These are phyloP conservation scores for Phaonia tiefii DNA, from an alignment of 2,888 invertebrate genomes.

Conservation along the genomic window DNA sequence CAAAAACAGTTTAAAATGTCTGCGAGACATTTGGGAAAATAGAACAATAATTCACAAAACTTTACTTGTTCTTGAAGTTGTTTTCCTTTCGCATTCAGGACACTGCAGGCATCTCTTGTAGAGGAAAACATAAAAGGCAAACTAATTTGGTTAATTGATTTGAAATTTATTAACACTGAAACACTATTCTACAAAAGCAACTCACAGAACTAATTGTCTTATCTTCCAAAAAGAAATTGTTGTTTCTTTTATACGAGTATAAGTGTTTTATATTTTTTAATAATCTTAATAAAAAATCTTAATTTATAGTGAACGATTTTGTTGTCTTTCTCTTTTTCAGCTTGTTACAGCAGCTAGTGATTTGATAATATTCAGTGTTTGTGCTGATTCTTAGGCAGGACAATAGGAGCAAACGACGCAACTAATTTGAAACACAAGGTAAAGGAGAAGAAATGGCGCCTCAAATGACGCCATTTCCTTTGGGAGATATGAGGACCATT, in stretches of 20 bases:
- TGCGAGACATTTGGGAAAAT: too few relatives aligned
- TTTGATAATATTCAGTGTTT: slow-evolving; percentile 26
- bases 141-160: slow-evolving; percentile 78
- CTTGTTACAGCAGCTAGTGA: slow-evolving; percentile 53
- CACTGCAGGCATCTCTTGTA: too few relatives aligned
- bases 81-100: too few relatives aligned
- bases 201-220: slow-evolving; percentile 62
- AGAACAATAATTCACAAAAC: too few relatives aligned
- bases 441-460: slow-evolving; percentile 73
- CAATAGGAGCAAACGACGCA: not conserved
- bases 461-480: slow-evolving; percentile 76
- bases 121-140: too few relatives aligned
- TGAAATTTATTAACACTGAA: slow-evolving; percentile 76
- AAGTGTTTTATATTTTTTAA: slow-evolving; percentile 51
- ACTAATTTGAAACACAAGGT: not conserved
- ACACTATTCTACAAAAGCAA: slow-evolving; percentile 22
- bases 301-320: slow-evolving; percentile 45
- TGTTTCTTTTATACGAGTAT: slow-evolving; percentile 49
- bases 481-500: slow-evolving; percentile 47
- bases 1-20: too few relatives aligned
- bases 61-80: too few relatives aligned
- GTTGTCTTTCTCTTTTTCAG: slow-evolving; percentile 34
- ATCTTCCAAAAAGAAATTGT: not conserved
- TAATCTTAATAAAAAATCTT: slow-evolving; percentile 5
- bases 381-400: not conserved